Base-by-base conservation (phyloP, 64 coral and sea anemone species). In the Dendronephthya gigantea region DNA sequence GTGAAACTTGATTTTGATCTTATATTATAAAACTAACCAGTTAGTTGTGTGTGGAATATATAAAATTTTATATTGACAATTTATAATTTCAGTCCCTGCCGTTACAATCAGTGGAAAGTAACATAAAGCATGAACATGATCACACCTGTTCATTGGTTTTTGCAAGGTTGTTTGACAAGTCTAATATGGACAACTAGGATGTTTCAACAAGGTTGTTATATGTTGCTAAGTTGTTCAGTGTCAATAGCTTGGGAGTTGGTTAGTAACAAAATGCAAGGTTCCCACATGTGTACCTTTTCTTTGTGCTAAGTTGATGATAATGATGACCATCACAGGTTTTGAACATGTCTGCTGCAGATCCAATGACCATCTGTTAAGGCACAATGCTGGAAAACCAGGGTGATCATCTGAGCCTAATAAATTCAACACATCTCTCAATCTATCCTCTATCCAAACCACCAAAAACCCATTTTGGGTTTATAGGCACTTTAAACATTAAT, bases 361-460 rank as follows among this genome's bases (percentile, higher is more conserved):
- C 22, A 86, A 29, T 23, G 85, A 86, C 86, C 86, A 87, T 31
- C 68, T 87, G 28, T 81, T 62, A 13, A 52, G 27, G n/a, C 86
- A 87, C 7, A 49, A 19, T 29, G 40, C 47, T 48, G 7, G 40
- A 40, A 87, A 81, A 45, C 86, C 86, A 40, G 86, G 86, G 40
- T 87, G 86, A 8, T 79, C 40, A n/a, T n/a, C n/a, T n/a, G n/a
- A n/a, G n/a, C n/a, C n/a, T n/a, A n/a, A n/a, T n/a, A n/a, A n/a
- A n/a, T n/a, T n/a, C n/a, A n/a, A n/a, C n/a, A n/a, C n/a, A n/a
- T n/a, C n/a, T n/a, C n/a, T n/a, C n/a, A n/a, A n/a, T n/a, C n/a
- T n/a, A n/a, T n/a, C n/a, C n/a, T n/a, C n/a, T n/a, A n/a, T n/a
- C n/a, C n/a, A n/a, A n/a, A n/a, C n/a, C n/a, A n/a, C n/a, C n/a